These are phyloP conservation scores for Erinaceus europaeus DNA, from an alignment of 2,113 vertebrate genomes.

Conservation along the genomic window DNA sequence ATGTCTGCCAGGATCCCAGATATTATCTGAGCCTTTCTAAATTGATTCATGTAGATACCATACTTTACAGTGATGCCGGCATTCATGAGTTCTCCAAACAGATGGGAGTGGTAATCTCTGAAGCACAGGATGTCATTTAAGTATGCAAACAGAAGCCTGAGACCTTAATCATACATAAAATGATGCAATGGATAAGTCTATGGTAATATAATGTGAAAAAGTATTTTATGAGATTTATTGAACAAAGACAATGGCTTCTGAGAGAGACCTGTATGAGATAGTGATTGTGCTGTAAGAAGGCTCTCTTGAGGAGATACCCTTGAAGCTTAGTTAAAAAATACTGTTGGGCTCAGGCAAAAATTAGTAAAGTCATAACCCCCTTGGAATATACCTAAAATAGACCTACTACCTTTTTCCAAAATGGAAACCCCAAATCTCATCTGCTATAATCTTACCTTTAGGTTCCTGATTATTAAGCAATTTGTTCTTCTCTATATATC, in stretches of 20 bases:
- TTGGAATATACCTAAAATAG: too few species aligned
- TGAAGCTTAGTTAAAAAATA: neutral
- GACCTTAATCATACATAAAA: neutral
- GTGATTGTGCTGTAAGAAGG: neutral
- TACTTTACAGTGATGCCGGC: neutral
- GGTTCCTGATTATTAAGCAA: too few species aligned
- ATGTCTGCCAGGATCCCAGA: neutral
- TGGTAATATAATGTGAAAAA: neutral
- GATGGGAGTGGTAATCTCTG: too few species aligned
- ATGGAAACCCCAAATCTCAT: too few species aligned
- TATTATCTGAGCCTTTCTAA: neutral
- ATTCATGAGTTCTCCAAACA: neutral
- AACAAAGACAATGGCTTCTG: neutral
- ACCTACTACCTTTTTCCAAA: too few species aligned
- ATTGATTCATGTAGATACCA: neutral
- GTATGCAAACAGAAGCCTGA: neutral
- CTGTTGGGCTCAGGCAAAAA: too few species aligned
- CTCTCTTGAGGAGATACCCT: neutral
- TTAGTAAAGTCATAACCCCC: too few species aligned
- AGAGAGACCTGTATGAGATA: neutral
- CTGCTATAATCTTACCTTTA: too few species aligned
- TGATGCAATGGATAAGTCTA: too few species aligned
- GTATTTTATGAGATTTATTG: neutral
- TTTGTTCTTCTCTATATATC: too few species aligned
- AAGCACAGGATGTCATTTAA: neutral